A percentile compares a stretch with the other conserved stretches of the same genome.
Conservation (phyloP, 1,140 invertebrate genomes). For the Achatina immaculata region DNA sequence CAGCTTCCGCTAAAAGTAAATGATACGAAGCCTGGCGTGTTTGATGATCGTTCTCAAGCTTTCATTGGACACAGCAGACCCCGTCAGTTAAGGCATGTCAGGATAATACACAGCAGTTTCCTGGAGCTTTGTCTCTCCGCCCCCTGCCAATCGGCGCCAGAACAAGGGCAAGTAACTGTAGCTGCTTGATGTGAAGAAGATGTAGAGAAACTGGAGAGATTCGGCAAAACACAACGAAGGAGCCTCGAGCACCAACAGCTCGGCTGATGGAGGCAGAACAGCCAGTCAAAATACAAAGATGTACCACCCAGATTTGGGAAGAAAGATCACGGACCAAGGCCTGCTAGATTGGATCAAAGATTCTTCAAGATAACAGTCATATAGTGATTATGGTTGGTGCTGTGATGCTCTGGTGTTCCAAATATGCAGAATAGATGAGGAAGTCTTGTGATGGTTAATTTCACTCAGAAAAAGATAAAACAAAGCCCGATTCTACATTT, state of each 20-base stretch:
- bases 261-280: neutral
- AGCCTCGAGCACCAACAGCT: constrained; percentile 5
- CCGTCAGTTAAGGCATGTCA: neutral
- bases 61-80: neutral
- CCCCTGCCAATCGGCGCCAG: constrained; percentile 28
- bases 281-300: constrained; percentile 18
- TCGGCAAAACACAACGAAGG: constrained; percentile 18
- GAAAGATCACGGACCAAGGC: neutral
- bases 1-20: neutral
- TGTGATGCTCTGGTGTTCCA: neutral
- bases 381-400: neutral
- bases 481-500: too few species aligned
- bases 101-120: neutral
- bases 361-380: neutral
- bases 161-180: constrained; percentile 33
- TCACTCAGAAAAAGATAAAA: too few species aligned
- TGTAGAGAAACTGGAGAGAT: constrained; percentile 9
- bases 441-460: too few species aligned
- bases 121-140: neutral
- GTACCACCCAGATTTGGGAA: constrained; percentile 13
- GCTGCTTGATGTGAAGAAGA: constrained; percentile 26
- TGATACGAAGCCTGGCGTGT: neutral
- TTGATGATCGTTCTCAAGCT: too few species aligned
- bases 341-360: neutral
- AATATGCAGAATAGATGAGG: too few species aligned